Conservation (phyloP, 2,888 invertebrate species). For the Melanotus villosus region DNA sequence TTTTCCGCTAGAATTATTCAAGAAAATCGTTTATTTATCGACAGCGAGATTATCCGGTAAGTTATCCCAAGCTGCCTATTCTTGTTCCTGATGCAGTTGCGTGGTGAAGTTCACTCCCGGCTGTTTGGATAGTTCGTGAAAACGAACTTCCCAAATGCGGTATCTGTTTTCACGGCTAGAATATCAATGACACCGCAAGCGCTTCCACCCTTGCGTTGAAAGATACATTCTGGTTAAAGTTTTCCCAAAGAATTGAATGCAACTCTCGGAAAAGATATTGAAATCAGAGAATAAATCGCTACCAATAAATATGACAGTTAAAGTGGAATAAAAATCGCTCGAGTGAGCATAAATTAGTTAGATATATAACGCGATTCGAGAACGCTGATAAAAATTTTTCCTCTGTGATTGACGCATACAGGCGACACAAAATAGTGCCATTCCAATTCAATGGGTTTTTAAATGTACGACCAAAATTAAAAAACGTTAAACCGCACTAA, state of each 20-base stretch:
- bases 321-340: constrained; percentile 31
- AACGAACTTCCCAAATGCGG: constrained; percentile 58
- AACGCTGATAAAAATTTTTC: constrained; percentile 2
- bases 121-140: constrained; percentile 53
- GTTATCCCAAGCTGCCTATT: constrained; percentile 41
- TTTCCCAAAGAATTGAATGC: constrained; percentile 36
- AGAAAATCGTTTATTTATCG: constrained; percentile 29
- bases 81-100: constrained; percentile 52
- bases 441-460: constrained; percentile 3
- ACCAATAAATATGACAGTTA: constrained; percentile 50
- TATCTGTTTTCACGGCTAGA: constrained; percentile 59
- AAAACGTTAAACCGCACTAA: constrained; percentile 5
- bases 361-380: constrained; percentile 14
- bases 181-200: constrained; percentile 60
- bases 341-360: constrained; percentile 30
- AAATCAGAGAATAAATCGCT: constrained; percentile 50
- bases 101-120: constrained; percentile 52
- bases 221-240: constrained; percentile 46
- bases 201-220: constrained; percentile 44
- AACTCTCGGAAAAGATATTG: constrained; percentile 48
- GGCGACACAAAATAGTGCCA: background rate
- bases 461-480: constrained; percentile 19
- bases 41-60: constrained; percentile 33
- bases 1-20: background rate
- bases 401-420: background rate